Base-by-base conservation (phyloP, 2,113 vertebrate species). In the Aplodontia rufa region DNA sequence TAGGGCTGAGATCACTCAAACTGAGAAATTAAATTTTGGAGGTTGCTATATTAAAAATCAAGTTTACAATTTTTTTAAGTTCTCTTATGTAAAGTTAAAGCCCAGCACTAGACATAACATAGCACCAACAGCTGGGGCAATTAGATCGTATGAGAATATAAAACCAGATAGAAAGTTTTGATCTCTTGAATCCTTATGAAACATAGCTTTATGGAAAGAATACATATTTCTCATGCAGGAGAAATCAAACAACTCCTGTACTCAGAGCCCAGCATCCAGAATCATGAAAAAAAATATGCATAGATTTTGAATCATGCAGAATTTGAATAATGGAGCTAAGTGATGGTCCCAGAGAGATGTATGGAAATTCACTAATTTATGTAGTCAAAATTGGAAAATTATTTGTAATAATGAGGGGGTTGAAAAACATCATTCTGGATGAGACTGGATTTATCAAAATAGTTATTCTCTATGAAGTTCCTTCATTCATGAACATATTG, bases 291-390 rank as follows among this genome's bases (percentile, higher is more conserved):
- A 24, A n/a, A n/a, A n/a, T n/a, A 68, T 20, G 26, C 11, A 51
- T 26, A 87, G 45, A 87, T 0, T n/a, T n/a, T 58, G 16, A 95
- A 80, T n/a, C n/a, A 49, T 55, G 1, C 19, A 87, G 32, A 84
- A 90, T 51, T 87, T 60, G 20, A 87, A 78, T 6, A 78, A 13
- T 78, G 42, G 97, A 69, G 8, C 32, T 87, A 51, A 66, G 30
- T 60, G 3, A 58, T 74, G 42, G 5, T 87, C 71, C 24, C 58
- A 78, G 28, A 91, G 72, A 1, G 47, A 84, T 80, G 84, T 89
- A 42, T 0, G 92, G 20, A 28, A 86, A 81, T 95, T 93, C 85
- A n/a, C 28, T 83, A 82, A 88, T 45, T 92, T 87, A 20, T 88
- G 3, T 64, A 68, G 51, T 94, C 32, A 92, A 87, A 78, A 3